Evolutionary conservation across 2,113 vertebrate species (phyloP), one percentile per base, ranked within the genome.

Genomic region (Tachysurus fulvidraco): DNA sequence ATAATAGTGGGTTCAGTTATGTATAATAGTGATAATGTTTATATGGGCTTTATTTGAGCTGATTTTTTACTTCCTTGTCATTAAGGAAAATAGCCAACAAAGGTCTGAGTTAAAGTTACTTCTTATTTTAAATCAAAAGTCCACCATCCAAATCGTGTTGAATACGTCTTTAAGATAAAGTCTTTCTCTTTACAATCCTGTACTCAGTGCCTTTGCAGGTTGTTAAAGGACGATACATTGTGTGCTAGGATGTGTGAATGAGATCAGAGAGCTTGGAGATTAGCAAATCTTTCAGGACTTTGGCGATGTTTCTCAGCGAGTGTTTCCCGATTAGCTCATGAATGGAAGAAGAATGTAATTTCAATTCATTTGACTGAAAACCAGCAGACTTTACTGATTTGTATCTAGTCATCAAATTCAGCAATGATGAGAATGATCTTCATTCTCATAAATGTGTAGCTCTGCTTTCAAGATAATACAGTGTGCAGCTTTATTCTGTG

Each of bases 241-340:
- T 79, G 55, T 74, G 73, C 60, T 60, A 78, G 25, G 91, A 89
- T 88, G 89, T 25, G 87, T 25, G 87, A 92, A 92, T 80, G 85
- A 90, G 90, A 90, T 92, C 88, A 92, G 83, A 59, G 86, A 89
- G 89, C 89, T 88, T 89, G 85, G 57, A 83, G 86, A 84, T 91
- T 88, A 65, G 78, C 89, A 89, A 91, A 91, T 90, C 78, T 12
- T 78, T 79, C 28, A 21, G 19, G n/a, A 80, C 3, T 59, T 41
- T 36, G 59, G 36, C 87, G 78, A 86, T 85, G 73, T 41, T 81
- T 73, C 78, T 79, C 90, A 81, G 60, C 83, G 76, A 62, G 77
- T 85, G 25, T 6, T 78, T 76, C 86, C 59, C 5, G 62, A 87
- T 79, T 55, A 83, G 74, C 28, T 87, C 79, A 81, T 59, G 46